phyloP scores from a whole-genome alignment of 2,113 vertebrate species.

The Centropristis striata region DNA sequence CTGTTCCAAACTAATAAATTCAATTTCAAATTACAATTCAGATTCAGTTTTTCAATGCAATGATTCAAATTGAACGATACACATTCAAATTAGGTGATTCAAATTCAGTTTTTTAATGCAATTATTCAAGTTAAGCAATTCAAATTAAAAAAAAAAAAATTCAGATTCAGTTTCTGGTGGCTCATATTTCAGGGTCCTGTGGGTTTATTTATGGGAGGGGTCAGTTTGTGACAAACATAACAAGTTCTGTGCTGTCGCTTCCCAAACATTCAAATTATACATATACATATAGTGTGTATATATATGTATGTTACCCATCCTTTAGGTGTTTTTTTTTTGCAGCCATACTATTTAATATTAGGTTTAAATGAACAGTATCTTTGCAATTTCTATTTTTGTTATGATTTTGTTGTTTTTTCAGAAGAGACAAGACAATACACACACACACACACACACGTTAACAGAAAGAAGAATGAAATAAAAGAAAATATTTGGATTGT shows the following conservation, averaged over 20 bases:
- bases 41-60: no score
- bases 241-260: constrained; percentile 44
- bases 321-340: constrained; percentile 67
- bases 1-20: no score
- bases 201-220: constrained; percentile 28
- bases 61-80: no score
- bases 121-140: no score
- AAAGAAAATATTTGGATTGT: constrained; percentile 22
- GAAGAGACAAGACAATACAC: constrained; percentile 79
- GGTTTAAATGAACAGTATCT: constrained; percentile 73
- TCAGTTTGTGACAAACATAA: constrained; percentile 26
- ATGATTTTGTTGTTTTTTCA: constrained; percentile 53
- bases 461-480: constrained; percentile 58
- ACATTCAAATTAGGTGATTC: no score
- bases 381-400: constrained; percentile 74
- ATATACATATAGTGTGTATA: constrained; percentile 6
- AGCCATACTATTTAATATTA: constrained; percentile 72
- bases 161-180: no score
- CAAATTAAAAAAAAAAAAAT: no score
- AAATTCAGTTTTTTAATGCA: no score
- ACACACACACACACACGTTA: constrained; percentile 69
- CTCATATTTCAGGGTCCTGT: no score
- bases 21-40: no score
- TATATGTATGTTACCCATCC: constrained; percentile 16
- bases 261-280: constrained; percentile 51